Base-by-base conservation (phyloP, 2,888 invertebrate species). In the Nephrotoma appendiculata region DNA sequence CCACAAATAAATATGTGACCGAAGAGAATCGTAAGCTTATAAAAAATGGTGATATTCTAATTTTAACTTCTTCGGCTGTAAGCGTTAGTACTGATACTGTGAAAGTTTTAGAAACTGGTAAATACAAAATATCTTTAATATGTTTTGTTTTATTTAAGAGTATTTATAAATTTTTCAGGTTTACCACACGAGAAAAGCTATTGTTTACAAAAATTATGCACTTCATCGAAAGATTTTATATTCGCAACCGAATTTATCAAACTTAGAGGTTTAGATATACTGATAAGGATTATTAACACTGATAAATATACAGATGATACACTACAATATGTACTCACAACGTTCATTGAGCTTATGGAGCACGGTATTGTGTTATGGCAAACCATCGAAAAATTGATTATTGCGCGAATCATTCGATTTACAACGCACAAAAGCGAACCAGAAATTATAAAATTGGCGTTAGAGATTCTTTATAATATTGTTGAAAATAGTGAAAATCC, bases 351-450 rank as follows among this genome's bases (percentile, higher is more conserved):
- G 90, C 92, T 98, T 41, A 98, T 98, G 98, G 98, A 98, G 89
- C 98, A 98, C 91, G 97, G 97, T 6, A 96, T 96, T 86, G 96
- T 98, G 44, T 97, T 96, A 0, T 98, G 98, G 98, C 98, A 98
- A 90, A 95, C 97, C 88, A 92, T 98, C 5, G 97, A 97, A 90
- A 94, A 94, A 41, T 95, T 95, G 83, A 98, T 98, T 90, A 97
- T 98, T 86, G 95, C 95, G 88, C 95, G 96, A 92, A 96, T 98
- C 88, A 96, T 96, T 41, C 94, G 94, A 90, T 95, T 95, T 90
- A 95, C 96, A 0, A 96, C 94, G 90, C 15, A 52, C 3, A 5
- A 2, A n/a, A 43, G 6, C 11, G 12, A 11, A n/a, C 1, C 42
- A 6, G 52, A 15, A n/a, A 94, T 97, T 43, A 94, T 96, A n/a